Percentiles rank a stretch among this genome's conserved stretches.
These are phyloP conservation scores for Leptopilina syphax DNA, from an alignment of 2,888 invertebrate genomes.

Conservation along the genomic window DNA sequence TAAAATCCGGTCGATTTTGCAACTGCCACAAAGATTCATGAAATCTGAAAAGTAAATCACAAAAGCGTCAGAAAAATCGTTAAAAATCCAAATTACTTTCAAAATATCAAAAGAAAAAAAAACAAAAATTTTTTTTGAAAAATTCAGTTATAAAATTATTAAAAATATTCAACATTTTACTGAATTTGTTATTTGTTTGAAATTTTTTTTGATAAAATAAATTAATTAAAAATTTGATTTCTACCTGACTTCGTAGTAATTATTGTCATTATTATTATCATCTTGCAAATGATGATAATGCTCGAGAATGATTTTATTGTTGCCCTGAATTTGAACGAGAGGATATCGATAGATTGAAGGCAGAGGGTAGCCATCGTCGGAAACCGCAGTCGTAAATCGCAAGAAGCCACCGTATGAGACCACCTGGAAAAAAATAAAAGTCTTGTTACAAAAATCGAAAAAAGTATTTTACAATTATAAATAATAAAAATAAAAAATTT, in stretches of 20 bases:
- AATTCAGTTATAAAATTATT: no score
- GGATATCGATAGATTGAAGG: conserved; percentile 83
- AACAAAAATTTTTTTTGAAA: no score
- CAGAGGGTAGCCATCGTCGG: conserved; percentile 82
- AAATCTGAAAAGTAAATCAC: conserved; percentile 74
- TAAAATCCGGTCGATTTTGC: conserved; percentile 79
- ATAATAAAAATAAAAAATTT: no score
- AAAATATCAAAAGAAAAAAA: no score
- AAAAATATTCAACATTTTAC: no score
- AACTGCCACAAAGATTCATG: conserved; percentile 90
- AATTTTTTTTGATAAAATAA: background rate
- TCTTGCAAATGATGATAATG: conserved; percentile 79
- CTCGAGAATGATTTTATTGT: conserved; percentile 85
- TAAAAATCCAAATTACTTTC: no score
- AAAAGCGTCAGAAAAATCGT: no score
- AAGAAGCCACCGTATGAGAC: conserved; percentile 94
- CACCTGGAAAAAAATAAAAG: conserved; percentile 77
- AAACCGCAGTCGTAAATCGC: conserved; percentile 83
- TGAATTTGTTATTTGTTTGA: no score
- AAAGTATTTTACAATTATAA: no score
- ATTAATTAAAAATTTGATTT: background rate
- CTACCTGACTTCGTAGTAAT: conserved; percentile 78
- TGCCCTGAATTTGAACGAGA: conserved; percentile 89
- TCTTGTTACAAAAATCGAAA: no score
- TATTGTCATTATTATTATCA: conserved; percentile 49